phyloP scores from a whole-genome alignment of 2,797 vertebrate species.

The Poeciliopsis paucimaculata region DNA sequence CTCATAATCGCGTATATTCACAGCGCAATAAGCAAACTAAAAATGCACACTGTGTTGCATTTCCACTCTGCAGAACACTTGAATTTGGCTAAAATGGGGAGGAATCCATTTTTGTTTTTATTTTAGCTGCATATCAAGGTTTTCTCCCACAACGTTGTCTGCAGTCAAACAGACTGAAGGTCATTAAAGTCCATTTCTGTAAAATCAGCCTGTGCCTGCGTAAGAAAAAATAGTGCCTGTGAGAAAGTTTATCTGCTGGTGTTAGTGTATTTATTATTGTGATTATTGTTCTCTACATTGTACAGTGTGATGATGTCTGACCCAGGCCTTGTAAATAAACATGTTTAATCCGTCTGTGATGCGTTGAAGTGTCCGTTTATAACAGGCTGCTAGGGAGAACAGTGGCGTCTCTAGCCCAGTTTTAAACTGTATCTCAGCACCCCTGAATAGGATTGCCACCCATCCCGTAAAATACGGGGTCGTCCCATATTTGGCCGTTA shows the following conservation, averaged over 20 bases:
- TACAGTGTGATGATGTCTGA: constrained; percentile 56
- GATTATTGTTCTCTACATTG: constrained; percentile 45
- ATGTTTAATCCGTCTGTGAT: not conserved
- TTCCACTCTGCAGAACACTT: constrained; percentile 31
- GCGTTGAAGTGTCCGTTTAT: not conserved
- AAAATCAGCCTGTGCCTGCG: constrained; percentile 64
- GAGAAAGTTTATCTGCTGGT: constrained; percentile 49
- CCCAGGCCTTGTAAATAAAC: constrained; percentile 58
- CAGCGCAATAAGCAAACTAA: constrained; percentile 25
- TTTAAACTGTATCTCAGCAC: too few species aligned
- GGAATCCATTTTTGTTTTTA: constrained; percentile 14
- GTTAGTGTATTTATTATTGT: constrained; percentile 70
- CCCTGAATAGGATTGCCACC: too few species aligned
- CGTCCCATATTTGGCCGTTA: too few species aligned
- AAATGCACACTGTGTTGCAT: constrained; percentile 6
- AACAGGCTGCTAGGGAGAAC: not conserved
- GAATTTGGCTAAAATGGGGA: constrained; percentile 22
- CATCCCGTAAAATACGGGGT: too few species aligned
- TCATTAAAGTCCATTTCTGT: constrained; percentile 28
- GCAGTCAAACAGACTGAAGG: constrained; percentile 9
- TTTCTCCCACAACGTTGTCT: not conserved
- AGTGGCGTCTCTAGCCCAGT: too few species aligned
- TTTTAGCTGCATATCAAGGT: not conserved
- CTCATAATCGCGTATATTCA: not conserved
- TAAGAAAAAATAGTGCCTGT: constrained; percentile 63